Conservation (phyloP, 2,113 vertebrate genomes). For the Strix uralensis region DNA sequence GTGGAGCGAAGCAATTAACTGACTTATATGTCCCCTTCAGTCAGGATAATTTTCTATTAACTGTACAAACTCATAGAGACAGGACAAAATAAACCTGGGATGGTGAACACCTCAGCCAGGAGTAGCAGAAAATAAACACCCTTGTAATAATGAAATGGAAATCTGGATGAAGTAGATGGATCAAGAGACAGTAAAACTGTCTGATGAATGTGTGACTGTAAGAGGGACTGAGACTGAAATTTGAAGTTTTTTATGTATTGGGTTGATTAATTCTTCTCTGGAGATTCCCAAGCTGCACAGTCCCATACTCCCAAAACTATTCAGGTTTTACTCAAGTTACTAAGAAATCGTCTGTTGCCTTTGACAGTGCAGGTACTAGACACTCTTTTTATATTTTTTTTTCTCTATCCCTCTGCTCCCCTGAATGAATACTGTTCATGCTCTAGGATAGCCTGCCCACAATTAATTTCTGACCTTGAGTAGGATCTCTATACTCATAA, state of each 20-base stretch:
- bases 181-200: background rate
- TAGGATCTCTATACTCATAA: background rate
- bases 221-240: background rate
- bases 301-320: background rate
- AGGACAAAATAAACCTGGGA: background rate
- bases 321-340: background rate
- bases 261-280: background rate
- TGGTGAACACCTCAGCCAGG: background rate
- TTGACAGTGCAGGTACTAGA: background rate
- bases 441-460: background rate
- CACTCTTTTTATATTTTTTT: background rate
- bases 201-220: background rate
- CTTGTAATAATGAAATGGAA: background rate
- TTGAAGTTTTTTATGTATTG: background rate
- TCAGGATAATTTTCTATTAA: conserved; percentile 22
- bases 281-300: background rate
- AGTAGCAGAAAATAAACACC: background rate
- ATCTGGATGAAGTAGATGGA: background rate
- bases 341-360: background rate
- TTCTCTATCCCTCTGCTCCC: fast-evolving
- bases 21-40: conserved; percentile 42
- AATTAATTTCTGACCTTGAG: background rate
- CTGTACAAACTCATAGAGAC: background rate
- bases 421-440: background rate
- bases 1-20: conserved; percentile 64